Evolutionary conservation across 2,888 invertebrate genomes (phyloP), one percentile per base, ranked within the genome.

Genomic region (Rapana venosa): DNA sequence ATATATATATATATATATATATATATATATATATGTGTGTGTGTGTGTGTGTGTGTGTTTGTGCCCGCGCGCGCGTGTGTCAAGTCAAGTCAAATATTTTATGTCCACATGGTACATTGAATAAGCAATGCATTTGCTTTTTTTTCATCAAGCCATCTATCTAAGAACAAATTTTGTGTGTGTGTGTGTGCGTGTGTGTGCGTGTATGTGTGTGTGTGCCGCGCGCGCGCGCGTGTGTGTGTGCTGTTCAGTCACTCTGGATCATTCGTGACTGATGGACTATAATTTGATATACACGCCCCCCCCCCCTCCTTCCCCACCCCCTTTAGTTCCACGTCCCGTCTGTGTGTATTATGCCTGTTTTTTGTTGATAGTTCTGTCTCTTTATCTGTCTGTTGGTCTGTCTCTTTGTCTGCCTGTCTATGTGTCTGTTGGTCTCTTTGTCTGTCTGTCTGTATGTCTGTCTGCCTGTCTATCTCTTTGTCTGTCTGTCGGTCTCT

Each of bases 61-160:
- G 26, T 77, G 77, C n/a, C 20, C n/a, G 77, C n/a, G 77, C n/a
- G 77, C n/a, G 30, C n/a, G 77, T 77, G 77, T 77, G 77, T 77
- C n/a, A n/a, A n/a, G n/a, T n/a, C n/a, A n/a, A n/a, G n/a, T n/a
- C n/a, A n/a, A n/a, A n/a, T n/a, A n/a, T n/a, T n/a, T n/a, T n/a
- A n/a, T n/a, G n/a, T n/a, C n/a, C n/a, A n/a, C n/a, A n/a, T n/a
- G n/a, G n/a, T n/a, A n/a, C n/a, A n/a, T n/a, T n/a, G n/a, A n/a
- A n/a, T n/a, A n/a, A n/a, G n/a, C n/a, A n/a, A n/a, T n/a, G n/a
- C n/a, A n/a, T n/a, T n/a, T n/a, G n/a, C n/a, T n/a, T n/a, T n/a
- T n/a, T n/a, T n/a, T n/a, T n/a, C n/a, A n/a, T n/a, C n/a, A n/a
- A n/a, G n/a, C n/a, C n/a, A n/a, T n/a, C n/a, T n/a, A n/a, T n/a